Evolutionary conservation across 2,113 vertebrate genomes (phyloP).

Genomic region (Galeopterus variegatus): DNA sequence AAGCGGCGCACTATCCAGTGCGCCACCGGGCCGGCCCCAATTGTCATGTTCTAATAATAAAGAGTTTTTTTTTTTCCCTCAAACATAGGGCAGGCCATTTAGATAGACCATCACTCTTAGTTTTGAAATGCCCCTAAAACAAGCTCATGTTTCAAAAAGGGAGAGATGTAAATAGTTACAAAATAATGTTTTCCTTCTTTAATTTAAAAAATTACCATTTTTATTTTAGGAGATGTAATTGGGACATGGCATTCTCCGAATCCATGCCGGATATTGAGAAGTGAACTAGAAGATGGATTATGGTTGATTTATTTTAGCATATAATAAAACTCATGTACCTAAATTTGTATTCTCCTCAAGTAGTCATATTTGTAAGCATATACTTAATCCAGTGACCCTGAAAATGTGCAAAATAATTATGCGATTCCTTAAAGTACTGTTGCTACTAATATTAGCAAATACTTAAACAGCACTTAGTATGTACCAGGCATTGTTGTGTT

Average conservation of each 20-base stretch:
- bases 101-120: not conserved
- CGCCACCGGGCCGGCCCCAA: too few relatives aligned
- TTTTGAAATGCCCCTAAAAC: constrained; percentile 34
- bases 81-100: not conserved
- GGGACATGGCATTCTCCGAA: not conserved
- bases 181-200: constrained; percentile 27
- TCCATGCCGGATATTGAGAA: not conserved
- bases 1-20: too few relatives aligned
- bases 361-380: constrained; percentile 11
- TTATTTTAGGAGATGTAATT: constrained; percentile 45
- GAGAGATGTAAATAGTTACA: not conserved
- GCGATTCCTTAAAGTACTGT: not conserved
- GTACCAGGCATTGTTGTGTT: not conserved
- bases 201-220: not conserved
- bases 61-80: not conserved
- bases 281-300: not conserved
- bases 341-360: not conserved
- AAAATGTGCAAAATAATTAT: not conserved
- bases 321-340: not conserved
- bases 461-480: not conserved
- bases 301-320: constrained; percentile 9
- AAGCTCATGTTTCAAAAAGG: constrained; percentile 30
- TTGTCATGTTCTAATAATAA: not conserved
- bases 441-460: not conserved
- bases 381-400: not conserved